A percentile compares a stretch with the other conserved stretches of the same genome.
These are phyloP conservation scores for Panagrolaimus sp. DNA, from an alignment of 1,140 invertebrate species.

Conservation along the genomic window DNA sequence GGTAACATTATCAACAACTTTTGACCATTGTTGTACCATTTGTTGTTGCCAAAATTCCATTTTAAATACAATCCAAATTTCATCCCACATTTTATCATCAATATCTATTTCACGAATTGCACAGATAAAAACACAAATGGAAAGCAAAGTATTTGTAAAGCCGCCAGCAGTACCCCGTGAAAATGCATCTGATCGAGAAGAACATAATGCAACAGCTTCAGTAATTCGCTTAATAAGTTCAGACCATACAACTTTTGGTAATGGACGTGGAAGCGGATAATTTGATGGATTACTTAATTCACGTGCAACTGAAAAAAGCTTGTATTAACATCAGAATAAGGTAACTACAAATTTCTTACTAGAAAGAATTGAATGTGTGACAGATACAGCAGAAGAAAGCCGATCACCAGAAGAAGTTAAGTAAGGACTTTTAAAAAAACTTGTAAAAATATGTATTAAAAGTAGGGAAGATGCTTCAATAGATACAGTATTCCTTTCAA, in stretches of 20 bases:
- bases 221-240: slow-evolving; percentile 31
- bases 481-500: slow-evolving; percentile 37
- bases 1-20: slow-evolving; percentile 46
- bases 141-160: slow-evolving; percentile 41
- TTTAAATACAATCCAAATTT: slow-evolving; percentile 44
- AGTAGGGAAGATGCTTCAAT: slow-evolving; percentile 41
- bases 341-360: not conserved
- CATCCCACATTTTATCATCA: slow-evolving; percentile 54
- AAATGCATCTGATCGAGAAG: slow-evolving; percentile 35
- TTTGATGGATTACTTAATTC: slow-evolving; percentile 38
- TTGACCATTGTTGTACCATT: slow-evolving; percentile 46
- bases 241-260: slow-evolving; percentile 38
- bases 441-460: slow-evolving; percentile 43
- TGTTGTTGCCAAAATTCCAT: slow-evolving; percentile 38
- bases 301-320: slow-evolving; percentile 25
- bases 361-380: slow-evolving; percentile 33
- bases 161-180: slow-evolving; percentile 39
- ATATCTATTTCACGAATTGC: slow-evolving; percentile 48
- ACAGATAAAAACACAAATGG: slow-evolving; percentile 43
- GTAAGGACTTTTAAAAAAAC: slow-evolving; percentile 52
- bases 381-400: slow-evolving; percentile 27
- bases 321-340: no score
- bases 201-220: slow-evolving; percentile 26
- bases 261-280: slow-evolving; percentile 30
- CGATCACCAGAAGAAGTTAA: slow-evolving; percentile 42